These are phyloP conservation scores for Latrodectus geometricus DNA, from an alignment of 1,140 invertebrate species.

Conservation along the genomic window DNA sequence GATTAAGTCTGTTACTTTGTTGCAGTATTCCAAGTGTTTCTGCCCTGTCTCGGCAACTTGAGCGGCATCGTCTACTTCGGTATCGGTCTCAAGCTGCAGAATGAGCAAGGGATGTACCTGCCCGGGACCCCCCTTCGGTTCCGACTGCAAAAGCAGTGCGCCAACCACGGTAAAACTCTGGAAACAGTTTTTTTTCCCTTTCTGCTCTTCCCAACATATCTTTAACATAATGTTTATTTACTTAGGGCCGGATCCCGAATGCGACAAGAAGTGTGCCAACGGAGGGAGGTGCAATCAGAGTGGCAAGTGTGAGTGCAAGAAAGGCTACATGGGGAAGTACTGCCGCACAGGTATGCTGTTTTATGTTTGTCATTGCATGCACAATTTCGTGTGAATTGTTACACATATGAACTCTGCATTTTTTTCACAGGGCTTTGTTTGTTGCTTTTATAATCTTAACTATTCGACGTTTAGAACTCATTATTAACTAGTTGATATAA, in stretches of 20 bases:
- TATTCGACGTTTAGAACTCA: no score
- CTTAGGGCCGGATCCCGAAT: slow-evolving; percentile 86
- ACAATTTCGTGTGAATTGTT: no score
- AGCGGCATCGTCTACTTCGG: slow-evolving; percentile 89
- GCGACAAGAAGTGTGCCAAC: slow-evolving; percentile 86
- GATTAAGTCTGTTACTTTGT: slow-evolving; percentile 39
- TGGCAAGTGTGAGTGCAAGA: slow-evolving; percentile 86
- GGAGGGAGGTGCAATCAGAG: slow-evolving; percentile 84
- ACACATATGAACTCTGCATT: no score
- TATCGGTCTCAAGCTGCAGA: slow-evolving; percentile 88
- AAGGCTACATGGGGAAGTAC: slow-evolving; percentile 89
- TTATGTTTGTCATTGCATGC: no score
- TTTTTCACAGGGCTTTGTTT: no score
- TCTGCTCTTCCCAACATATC: background rate
- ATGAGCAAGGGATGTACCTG: slow-evolving; percentile 79
- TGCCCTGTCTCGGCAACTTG: slow-evolving; percentile 89
- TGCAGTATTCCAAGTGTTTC: slow-evolving; percentile 88
- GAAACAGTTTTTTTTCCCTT: background rate
- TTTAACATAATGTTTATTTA: background rate
- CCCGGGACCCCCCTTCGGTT: slow-evolving; percentile 90
- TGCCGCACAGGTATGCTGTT: slow-evolving; percentile 75
- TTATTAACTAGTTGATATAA: no score
- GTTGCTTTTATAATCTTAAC: no score
- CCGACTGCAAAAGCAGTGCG: slow-evolving; percentile 92
- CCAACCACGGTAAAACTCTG: slow-evolving; percentile 78